A percentile compares a stretch with the other conserved stretches of the same genome.
These are phyloP conservation scores for Scaptomyza graminum DNA, from an alignment of 1,140 invertebrate genomes.

Conservation along the genomic window DNA sequence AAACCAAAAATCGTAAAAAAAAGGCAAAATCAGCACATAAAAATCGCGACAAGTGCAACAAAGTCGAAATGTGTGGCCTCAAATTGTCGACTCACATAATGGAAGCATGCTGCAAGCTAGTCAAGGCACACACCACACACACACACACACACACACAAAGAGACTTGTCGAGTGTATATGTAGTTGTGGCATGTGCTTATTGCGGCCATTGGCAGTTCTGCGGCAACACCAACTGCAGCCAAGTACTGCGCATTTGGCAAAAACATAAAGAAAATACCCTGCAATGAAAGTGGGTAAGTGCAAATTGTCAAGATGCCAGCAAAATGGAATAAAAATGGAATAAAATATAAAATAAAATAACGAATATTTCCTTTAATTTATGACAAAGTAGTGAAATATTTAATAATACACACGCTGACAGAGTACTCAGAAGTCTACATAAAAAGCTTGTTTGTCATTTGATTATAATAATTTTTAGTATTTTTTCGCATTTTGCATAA, in stretches of 20 bases:
- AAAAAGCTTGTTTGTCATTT: conserved; percentile 14
- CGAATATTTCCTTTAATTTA: too few relatives aligned
- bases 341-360: too few relatives aligned
- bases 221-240: conserved; percentile 66
- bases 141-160: conserved; percentile 21
- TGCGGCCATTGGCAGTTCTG: conserved; percentile 74
- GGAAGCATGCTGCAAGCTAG: conserved; percentile 57
- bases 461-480: conserved; percentile 43
- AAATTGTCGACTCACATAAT: conserved; percentile 62
- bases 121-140: conserved; percentile 18
- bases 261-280: conserved; percentile 44
- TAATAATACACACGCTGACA: not conserved
- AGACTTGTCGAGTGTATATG: conserved; percentile 5
- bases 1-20: conserved; percentile 25
- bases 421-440: not conserved
- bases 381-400: not conserved
- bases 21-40: conserved; percentile 42
- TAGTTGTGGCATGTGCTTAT: conserved; percentile 42
- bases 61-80: conserved; percentile 49
- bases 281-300: not conserved
- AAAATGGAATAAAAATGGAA: not conserved
- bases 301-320: not conserved
- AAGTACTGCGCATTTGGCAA: conserved; percentile 66
- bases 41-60: conserved; percentile 52
- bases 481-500: conserved; percentile 58